A percentile compares a stretch with the other conserved stretches of the same genome.
Conservation (phyloP, 2,888 invertebrate genomes). For the Drosophila lutescens region DNA sequence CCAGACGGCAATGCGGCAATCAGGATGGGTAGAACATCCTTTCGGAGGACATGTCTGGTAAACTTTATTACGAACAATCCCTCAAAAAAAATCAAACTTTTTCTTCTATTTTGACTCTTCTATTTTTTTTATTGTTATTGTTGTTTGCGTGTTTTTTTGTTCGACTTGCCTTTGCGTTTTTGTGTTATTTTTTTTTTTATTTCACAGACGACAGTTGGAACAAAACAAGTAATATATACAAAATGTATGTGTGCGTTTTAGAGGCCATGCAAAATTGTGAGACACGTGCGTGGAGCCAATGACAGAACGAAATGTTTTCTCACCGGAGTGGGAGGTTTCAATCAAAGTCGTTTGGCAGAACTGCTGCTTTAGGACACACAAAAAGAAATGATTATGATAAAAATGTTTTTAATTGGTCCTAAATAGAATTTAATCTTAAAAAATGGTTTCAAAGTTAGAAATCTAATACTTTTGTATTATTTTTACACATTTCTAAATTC, state of each 20-base stretch:
- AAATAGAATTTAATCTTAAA: no score
- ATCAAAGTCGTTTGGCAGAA: constrained; percentile 7
- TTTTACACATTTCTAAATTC: no score
- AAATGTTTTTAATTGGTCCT: no score
- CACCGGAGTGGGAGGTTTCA: neutral
- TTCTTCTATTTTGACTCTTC: constrained; percentile 11
- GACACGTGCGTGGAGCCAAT: constrained; percentile 70
- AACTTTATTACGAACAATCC: constrained; percentile 34
- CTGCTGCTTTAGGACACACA: neutral
- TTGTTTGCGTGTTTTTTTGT: constrained; percentile 51
- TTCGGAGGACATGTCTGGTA: constrained; percentile 33
- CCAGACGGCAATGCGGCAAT: constrained; percentile 36
- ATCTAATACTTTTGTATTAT: no score
- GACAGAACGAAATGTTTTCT: constrained; percentile 36
- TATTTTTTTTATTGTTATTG: constrained; percentile 48
- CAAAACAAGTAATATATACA: constrained; percentile 40
- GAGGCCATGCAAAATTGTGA: constrained; percentile 59
- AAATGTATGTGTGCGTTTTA: constrained; percentile 30
- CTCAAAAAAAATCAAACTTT: constrained; percentile 16
- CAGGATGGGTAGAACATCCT: constrained; percentile 13
- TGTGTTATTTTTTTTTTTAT: constrained; percentile 22
- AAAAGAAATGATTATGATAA: neutral
- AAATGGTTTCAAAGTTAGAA: neutral
- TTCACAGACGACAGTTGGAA: constrained; percentile 63
- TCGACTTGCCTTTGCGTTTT: constrained; percentile 41